Base-by-base conservation (phyloP, 2,888 invertebrate species). In the Melangyna quadrimaculata region DNA sequence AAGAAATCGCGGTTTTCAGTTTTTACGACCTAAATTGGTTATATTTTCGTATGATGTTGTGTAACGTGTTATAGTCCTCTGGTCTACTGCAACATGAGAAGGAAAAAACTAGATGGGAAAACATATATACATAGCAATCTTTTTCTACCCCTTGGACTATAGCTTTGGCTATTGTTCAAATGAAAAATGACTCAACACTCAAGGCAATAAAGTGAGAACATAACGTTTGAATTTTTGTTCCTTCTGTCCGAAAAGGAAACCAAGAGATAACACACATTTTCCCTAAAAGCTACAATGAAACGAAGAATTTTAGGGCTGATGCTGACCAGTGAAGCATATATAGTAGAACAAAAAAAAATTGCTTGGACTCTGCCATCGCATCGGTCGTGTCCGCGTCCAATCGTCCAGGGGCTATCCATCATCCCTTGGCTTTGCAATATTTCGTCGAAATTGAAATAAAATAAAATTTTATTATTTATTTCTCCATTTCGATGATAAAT, bases 391-490 rank as follows among this genome's bases (percentile, higher is more conserved):
- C 8, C 19, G 19, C 32, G 48, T 67, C 19, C 8, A 45, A 24
- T 27, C 6, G n/a, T 27, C 24, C 35, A 29, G 8, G 19, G 19
- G 72, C 61, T 22, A 80, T 84, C 40, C 59, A 81, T 86, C 86
- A 81, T 81, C 70, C 81, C 72, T 79, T 70, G 12, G 81, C 65
- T 61, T 35, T 43, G 80, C 80, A 75, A 80, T 84, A 84, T 75
- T 84, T 80, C 69, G 65, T 80, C 53, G 75, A 80, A 84, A 86
- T 86, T 81, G 81, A 86, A 86, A 86, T 81, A 77, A 81, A 81
- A 81, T 86, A 73, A 72, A 78, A 77, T 81, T 81, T 78, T 81
- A 86, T 86, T 86, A 84, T 86, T 77, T 86, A 74, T 77, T 77
- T 73, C 57, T 70, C 55, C 27, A 67, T 61, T 14, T 67, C 51